phyloP scores from a whole-genome alignment of 1,140 invertebrate species.

The Drosophila eugracilis region DNA sequence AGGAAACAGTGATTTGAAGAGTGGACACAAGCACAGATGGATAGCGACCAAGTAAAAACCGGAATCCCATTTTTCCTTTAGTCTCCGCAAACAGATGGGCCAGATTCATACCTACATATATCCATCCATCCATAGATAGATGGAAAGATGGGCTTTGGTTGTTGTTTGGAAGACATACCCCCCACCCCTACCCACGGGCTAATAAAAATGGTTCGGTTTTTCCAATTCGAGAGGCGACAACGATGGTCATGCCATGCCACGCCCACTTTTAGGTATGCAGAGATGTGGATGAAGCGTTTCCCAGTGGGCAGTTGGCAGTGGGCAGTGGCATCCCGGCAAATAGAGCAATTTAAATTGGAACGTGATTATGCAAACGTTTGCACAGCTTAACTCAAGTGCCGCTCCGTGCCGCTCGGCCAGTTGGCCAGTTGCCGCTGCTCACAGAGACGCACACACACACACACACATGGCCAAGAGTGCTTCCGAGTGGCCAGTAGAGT shows the following conservation, averaged over 20 bases:
- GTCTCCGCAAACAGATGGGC: constrained; percentile 59
- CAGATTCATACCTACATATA: neutral
- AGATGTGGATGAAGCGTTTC: too few species aligned
- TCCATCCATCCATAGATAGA: neutral
- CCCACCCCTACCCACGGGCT: constrained; percentile 53
- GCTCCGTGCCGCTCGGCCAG: constrained; percentile 70
- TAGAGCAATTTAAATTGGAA: constrained; percentile 83
- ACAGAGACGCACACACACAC: too few species aligned
- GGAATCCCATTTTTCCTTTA: constrained; percentile 56
- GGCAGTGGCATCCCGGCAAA: constrained; percentile 48
- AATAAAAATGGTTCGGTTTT: constrained; percentile 77
- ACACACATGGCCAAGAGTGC: constrained; percentile 20
- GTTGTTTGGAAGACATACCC: neutral
- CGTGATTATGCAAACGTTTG: constrained; percentile 83
- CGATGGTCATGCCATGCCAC: constrained; percentile 14
- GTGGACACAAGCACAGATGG: constrained; percentile 27
- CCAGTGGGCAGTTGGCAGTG: neutral
- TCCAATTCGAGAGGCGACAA: constrained; percentile 61
- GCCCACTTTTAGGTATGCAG: too few species aligned
- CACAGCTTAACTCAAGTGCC: constrained; percentile 81
- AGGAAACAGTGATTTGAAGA: constrained; percentile 35
- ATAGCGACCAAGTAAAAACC: constrained; percentile 32
- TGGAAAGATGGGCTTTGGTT: constrained; percentile 7
- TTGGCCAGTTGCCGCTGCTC: constrained; percentile 66
- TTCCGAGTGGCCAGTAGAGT: neutral